Evolutionary conservation across 2,113 vertebrate species (phyloP).

Genomic region (Shinisaurus crocodilurus): DNA sequence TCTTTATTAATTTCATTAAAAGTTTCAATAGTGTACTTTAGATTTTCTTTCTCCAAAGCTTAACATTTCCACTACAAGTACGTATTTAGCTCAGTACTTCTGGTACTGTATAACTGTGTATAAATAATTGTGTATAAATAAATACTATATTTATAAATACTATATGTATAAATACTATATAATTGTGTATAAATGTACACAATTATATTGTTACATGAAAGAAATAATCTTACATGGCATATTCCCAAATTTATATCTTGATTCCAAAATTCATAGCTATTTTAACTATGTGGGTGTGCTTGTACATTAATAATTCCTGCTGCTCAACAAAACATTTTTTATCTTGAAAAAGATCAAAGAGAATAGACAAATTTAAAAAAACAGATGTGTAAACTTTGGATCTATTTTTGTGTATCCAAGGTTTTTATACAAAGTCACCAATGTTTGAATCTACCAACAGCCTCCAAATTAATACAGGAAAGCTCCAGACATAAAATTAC

Average conservation of each 20-base stretch:
- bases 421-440: background rate
- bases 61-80: slow-evolving; percentile 26
- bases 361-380: background rate
- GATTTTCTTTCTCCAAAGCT: background rate
- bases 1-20: background rate
- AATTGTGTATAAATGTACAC: too few relatives aligned
- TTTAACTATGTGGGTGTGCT: background rate
- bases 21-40: background rate
- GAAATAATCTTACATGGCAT: background rate
- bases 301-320: slow-evolving; percentile 5
- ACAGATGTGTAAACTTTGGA: background rate
- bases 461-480: background rate
- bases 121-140: too few relatives aligned
- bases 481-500: background rate
- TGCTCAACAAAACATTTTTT: slow-evolving; percentile 37
- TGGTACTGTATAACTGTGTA: too few relatives aligned
- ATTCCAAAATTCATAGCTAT: background rate
- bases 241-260: background rate
- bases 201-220: background rate
- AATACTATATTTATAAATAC: too few relatives aligned
- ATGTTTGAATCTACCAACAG: background rate
- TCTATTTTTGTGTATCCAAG: background rate
- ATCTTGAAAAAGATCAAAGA: slow-evolving; percentile 28
- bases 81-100: background rate
- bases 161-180: too few relatives aligned